These are phyloP conservation scores for Apostichopus parvimensis DNA, from an alignment of 35 echinoderm and acorn worm genomes.

Conservation along the genomic window DNA sequence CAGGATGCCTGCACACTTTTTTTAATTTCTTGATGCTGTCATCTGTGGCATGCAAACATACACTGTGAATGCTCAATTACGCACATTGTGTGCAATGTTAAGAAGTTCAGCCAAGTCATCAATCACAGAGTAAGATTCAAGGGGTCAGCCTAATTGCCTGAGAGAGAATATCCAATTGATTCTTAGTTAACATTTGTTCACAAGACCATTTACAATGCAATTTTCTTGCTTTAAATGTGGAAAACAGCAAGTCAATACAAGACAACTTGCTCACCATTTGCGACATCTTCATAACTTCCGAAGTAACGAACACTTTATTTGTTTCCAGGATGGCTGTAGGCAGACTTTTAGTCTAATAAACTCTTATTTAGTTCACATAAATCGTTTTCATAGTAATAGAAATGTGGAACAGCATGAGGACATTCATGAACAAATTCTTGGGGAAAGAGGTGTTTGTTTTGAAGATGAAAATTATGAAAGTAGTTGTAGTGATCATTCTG, in stretches of 20 bases:
- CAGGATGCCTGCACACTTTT: not conserved
- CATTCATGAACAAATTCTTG: too few species aligned
- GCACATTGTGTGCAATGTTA: not conserved
- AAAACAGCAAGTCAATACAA: conserved; percentile 3
- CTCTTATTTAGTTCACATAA: not conserved
- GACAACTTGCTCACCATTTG: conserved; percentile 13
- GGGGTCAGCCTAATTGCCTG: not conserved
- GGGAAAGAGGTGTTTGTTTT: too few species aligned
- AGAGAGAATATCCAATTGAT: too few species aligned
- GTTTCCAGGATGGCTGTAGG: not conserved
- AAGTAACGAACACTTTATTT: not conserved
- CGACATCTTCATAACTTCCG: not conserved
- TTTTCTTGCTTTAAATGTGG: not conserved
- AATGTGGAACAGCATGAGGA: not conserved
- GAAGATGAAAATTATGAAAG: too few species aligned
- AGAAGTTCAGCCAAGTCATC: conserved; percentile 1
- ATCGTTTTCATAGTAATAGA: not conserved
- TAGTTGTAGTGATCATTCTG: too few species aligned
- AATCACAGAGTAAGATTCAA: not conserved
- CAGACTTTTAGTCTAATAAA: not conserved
- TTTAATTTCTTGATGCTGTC: not conserved
- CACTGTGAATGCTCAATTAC: not conserved
- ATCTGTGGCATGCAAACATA: not conserved
- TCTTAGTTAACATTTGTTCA: not conserved
- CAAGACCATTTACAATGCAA: not conserved